Evolutionary conservation across 2,797 vertebrate genomes (phyloP).

Genomic region (Cyclopterus lumpus): DNA sequence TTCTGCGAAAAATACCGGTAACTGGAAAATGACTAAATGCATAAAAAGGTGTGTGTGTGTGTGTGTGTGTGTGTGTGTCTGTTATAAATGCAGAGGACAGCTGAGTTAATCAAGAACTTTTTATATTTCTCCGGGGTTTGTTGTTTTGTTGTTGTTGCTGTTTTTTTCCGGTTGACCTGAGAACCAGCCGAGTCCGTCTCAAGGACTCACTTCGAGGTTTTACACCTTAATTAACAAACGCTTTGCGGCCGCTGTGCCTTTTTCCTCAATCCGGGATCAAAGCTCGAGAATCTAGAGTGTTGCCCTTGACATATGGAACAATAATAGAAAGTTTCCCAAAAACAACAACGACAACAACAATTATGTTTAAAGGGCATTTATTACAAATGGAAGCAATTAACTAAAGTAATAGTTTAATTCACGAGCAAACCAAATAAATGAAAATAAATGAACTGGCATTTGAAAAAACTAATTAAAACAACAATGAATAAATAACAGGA

Average conservation of each 20-base stretch:
- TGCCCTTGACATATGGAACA: neutral
- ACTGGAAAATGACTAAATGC: slow-evolving; percentile 7
- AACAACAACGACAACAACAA: neutral
- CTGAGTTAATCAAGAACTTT: slow-evolving; percentile 31
- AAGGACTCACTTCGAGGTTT: neutral
- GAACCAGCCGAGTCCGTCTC: slow-evolving; percentile 9
- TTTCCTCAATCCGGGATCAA: neutral
- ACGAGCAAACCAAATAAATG: neutral
- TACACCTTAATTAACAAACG: neutral
- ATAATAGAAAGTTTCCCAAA: neutral
- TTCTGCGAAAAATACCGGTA: slow-evolving; percentile 2
- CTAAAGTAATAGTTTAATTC: neutral
- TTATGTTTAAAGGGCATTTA: neutral
- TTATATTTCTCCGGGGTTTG: neutral
- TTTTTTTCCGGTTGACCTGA: neutral
- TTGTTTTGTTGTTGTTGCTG: too few relatives aligned
- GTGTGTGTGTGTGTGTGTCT: slow-evolving; percentile 14
- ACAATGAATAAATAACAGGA: neutral
- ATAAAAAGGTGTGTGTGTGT: too few relatives aligned
- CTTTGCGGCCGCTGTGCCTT: neutral
- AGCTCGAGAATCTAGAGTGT: neutral
- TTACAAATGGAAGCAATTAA: neutral
- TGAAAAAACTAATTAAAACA: neutral
- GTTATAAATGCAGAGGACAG: slow-evolving; percentile 43
- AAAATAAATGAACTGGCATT: neutral